Percentiles rank a stretch among this genome's conserved stretches.
Conservation (phyloP, 1,140 invertebrate genomes). For the Mylabris phalerata region DNA sequence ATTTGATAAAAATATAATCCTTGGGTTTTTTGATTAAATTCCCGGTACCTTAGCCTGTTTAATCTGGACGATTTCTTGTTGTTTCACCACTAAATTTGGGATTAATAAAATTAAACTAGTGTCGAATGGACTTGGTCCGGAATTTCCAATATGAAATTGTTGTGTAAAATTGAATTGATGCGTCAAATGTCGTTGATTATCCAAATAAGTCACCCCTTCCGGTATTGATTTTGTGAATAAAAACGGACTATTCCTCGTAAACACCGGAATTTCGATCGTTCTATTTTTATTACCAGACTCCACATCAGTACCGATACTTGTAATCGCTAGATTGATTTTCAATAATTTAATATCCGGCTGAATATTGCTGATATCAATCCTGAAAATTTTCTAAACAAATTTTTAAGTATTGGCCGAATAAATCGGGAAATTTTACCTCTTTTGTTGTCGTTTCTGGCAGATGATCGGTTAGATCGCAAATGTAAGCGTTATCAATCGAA, state of each 20-base stretch:
- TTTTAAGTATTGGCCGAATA: no score
- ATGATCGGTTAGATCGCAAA: conserved; percentile 13
- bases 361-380: conserved; percentile 11
- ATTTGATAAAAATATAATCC: background rate
- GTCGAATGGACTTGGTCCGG: conserved; percentile 14
- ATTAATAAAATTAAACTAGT: conserved; percentile 9
- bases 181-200: background rate
- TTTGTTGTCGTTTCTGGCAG: background rate
- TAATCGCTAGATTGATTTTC: conserved; percentile 1
- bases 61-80: conserved; percentile 8
- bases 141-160: conserved; percentile 15
- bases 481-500: conserved; percentile 17
- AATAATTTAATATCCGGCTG: conserved; percentile 3
- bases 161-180: conserved; percentile 2
- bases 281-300: background rate
- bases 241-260: conserved; percentile 10
- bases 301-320: conserved; percentile 13
- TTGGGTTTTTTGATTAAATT: no score
- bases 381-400: conserved; percentile 8
- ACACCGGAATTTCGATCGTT: conserved; percentile 11
- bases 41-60: conserved; percentile 9
- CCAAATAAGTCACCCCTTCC: background rate
- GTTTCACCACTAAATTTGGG: conserved; percentile 4
- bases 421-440: background rate
- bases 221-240: conserved; percentile 8